Evolutionary conservation across 2,888 invertebrate species (phyloP).

Genomic region (Herminia tarsipennalis): DNA sequence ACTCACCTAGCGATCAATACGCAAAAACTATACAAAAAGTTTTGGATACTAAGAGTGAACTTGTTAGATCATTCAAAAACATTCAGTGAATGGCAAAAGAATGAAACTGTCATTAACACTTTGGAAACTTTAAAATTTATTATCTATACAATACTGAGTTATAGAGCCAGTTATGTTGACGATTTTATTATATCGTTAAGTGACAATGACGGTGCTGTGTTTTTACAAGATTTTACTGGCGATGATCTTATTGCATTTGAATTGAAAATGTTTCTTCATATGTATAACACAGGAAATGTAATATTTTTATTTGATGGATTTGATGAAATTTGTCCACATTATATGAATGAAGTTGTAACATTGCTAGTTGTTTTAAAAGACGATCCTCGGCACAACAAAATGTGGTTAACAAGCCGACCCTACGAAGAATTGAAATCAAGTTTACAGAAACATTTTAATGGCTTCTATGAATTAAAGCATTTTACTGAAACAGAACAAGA

Average conservation of each 20-base stretch:
- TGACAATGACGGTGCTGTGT: background rate
- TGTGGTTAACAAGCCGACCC: conserved; percentile 1
- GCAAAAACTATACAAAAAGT: conserved; percentile 11
- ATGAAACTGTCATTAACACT: background rate
- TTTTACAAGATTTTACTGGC: background rate
- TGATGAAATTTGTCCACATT: conserved; percentile 4
- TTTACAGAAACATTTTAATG: background rate
- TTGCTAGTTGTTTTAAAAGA: background rate
- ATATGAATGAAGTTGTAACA: background rate
- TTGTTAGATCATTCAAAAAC: conserved; percentile 5
- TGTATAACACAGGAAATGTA: background rate
- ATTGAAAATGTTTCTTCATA: background rate
- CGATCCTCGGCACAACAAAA: background rate
- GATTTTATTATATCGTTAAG: too few relatives aligned
- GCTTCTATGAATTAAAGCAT: background rate
- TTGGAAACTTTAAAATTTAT: conserved; percentile 3
- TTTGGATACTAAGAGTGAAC: conserved; percentile 16
- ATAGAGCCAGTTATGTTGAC: too few relatives aligned
- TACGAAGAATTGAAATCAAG: background rate
- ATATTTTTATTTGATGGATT: conserved; percentile 4
- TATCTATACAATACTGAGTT: background rate
- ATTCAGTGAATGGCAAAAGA: conserved; percentile 1
- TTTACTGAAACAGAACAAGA: background rate
- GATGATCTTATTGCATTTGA: background rate
- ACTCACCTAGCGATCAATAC: conserved; percentile 30